phyloP scores from a whole-genome alignment of 2,797 vertebrate genomes.

The Mastacembelus armatus region DNA sequence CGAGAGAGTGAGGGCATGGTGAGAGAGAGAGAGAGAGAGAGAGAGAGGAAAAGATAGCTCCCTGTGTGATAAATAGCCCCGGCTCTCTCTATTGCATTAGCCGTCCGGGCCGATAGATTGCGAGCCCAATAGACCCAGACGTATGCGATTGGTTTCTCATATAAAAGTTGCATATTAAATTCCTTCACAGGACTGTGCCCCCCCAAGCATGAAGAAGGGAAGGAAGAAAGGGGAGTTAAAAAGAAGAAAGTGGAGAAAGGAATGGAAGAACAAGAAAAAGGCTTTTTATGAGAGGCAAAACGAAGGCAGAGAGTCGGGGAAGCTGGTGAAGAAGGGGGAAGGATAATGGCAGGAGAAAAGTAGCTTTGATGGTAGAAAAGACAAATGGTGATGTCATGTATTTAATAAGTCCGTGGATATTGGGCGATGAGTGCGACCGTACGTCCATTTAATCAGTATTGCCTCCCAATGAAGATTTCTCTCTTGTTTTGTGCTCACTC shows the following conservation, averaged over 20 bases:
- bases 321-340: slow-evolving; percentile 57
- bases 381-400: slow-evolving; percentile 81
- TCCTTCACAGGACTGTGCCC: slow-evolving; percentile 86
- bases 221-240: slow-evolving; percentile 74
- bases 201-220: slow-evolving; percentile 79
- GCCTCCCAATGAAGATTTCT: slow-evolving; percentile 83
- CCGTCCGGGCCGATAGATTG: slow-evolving; percentile 87
- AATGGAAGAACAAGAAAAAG: slow-evolving; percentile 72
- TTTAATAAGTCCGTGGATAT: slow-evolving; percentile 83
- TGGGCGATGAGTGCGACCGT: slow-evolving; percentile 78
- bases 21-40: slow-evolving; percentile 61
- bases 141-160: slow-evolving; percentile 88
- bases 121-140: slow-evolving; percentile 87
- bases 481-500: slow-evolving; percentile 62
- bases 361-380: slow-evolving; percentile 76
- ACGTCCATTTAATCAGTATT: slow-evolving; percentile 84
- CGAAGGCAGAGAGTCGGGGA: slow-evolving; percentile 65
- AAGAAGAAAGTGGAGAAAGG: slow-evolving; percentile 71
- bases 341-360: slow-evolving; percentile 72
- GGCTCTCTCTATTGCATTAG: slow-evolving; percentile 86
- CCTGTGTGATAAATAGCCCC: slow-evolving; percentile 87
- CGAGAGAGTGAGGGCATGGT: slow-evolving; percentile 77
- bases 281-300: slow-evolving; percentile 78
- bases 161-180: slow-evolving; percentile 91
- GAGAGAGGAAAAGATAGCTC: slow-evolving; percentile 80